These are phyloP conservation scores for Heliothis subflexa DNA, from an alignment of 1,140 invertebrate species.

Conservation along the genomic window DNA sequence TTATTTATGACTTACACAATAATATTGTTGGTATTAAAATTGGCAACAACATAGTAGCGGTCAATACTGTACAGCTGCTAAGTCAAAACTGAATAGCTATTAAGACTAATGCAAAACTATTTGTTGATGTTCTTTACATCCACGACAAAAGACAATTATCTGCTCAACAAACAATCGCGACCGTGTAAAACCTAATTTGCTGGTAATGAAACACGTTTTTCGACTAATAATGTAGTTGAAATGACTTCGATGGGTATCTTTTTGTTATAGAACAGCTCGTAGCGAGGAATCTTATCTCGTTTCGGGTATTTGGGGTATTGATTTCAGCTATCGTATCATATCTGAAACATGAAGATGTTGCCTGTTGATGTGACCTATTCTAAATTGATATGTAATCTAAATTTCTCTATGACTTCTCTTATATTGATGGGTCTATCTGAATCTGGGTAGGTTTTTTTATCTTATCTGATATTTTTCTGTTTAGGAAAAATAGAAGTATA, in stretches of 20 bases:
- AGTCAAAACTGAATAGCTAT: constrained; percentile 29
- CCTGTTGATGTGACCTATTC: no score
- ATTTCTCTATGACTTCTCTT: background rate
- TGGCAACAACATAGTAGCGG: constrained; percentile 4
- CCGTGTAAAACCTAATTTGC: constrained; percentile 27
- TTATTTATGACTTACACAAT: constrained; percentile 31
- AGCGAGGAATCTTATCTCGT: no score
- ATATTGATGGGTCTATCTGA: background rate
- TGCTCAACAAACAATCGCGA: constrained; percentile 1
- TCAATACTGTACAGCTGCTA: constrained; percentile 25
- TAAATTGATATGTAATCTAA: background rate
- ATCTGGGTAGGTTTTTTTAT: no score
- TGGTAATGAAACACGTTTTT: constrained; percentile 17
- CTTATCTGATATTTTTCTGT: no score
- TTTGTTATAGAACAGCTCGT: background rate
- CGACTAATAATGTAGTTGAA: constrained; percentile 8
- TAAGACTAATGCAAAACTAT: constrained; percentile 7
- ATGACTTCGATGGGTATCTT: background rate
- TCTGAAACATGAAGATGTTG: no score
- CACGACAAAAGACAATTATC: constrained; percentile 24
- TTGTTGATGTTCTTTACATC: constrained; percentile 26
- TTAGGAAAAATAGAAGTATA: no score
- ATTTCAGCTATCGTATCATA: no score
- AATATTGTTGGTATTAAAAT: constrained; percentile 22
- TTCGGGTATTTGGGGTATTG: no score